A percentile compares a stretch with the other conserved stretches of the same genome.
phyloP scores from a whole-genome alignment of 2,797 vertebrate species.

The Pteropus rufus region DNA sequence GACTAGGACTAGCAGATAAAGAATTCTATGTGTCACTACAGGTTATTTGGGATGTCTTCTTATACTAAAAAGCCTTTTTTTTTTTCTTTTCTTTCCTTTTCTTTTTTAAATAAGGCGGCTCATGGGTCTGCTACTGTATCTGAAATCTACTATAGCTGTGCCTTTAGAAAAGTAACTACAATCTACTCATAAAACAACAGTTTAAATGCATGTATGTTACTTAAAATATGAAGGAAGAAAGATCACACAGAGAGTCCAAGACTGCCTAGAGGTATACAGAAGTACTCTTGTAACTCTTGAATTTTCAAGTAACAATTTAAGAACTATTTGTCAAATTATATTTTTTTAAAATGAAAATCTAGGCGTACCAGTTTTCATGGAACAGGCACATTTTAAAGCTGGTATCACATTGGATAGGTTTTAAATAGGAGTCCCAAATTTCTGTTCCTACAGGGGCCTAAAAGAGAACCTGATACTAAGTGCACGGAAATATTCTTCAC shows the following conservation, averaged over 20 bases:
- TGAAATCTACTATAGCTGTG: neutral
- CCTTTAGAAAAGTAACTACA: neutral
- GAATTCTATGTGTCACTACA: neutral
- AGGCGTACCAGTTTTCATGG: neutral
- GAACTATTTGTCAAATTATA: neutral
- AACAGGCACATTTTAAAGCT: neutral
- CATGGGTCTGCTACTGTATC: neutral
- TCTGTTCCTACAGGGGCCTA: neutral
- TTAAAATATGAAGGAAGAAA: neutral
- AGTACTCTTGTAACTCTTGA: neutral
- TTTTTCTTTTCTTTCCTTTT: neutral
- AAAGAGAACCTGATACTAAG: neutral
- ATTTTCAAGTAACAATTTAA: neutral
- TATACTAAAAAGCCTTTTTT: neutral
- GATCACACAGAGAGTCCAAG: neutral
- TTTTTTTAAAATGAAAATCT: neutral
- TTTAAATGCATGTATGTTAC: neutral
- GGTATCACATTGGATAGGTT: neutral
- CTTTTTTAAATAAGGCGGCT: neutral
- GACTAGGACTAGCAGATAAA: neutral
- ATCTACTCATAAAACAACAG: neutral
- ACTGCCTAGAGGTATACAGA: neutral
- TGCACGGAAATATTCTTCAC: neutral
- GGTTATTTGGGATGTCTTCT: neutral
- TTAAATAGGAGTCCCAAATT: neutral